Conservation (phyloP, 1,140 invertebrate species). For the Drosophila baimaii region DNA sequence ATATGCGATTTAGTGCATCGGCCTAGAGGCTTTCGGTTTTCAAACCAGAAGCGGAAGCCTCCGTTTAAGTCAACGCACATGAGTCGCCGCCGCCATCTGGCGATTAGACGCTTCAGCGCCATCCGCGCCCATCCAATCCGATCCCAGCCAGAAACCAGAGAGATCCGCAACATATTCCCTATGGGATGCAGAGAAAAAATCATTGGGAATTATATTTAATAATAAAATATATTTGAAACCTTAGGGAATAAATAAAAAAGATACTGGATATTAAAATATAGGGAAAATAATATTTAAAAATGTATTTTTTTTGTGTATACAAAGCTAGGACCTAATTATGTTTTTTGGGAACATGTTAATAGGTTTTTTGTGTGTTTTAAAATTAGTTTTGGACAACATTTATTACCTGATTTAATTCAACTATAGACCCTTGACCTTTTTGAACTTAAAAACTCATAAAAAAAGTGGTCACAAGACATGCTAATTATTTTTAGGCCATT, state of each 20-base stretch:
- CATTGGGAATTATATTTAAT: neutral
- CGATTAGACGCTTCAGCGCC: slow-evolving; percentile 56
- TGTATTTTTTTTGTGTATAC: too few relatives aligned
- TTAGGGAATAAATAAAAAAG: neutral
- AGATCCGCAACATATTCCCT: slow-evolving; percentile 22
- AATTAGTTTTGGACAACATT: neutral
- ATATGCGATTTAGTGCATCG: slow-evolving; percentile 51
- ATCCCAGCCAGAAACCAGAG: slow-evolving; percentile 27
- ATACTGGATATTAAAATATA: neutral
- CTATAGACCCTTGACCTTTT: neutral
- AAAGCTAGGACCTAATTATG: neutral
- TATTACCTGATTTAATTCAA: neutral
- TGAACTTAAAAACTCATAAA: neutral
- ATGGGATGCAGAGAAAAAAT: slow-evolving; percentile 3
- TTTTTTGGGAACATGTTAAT: too few relatives aligned
- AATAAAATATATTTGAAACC: neutral
- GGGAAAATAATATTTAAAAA: neutral
- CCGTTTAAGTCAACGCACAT: slow-evolving; percentile 42
- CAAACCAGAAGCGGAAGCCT: slow-evolving; percentile 65
- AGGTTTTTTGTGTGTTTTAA: neutral
- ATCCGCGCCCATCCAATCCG: slow-evolving; percentile 23
- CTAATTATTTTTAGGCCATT: neutral
- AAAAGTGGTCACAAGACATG: neutral
- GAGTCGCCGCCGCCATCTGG: slow-evolving; percentile 36
- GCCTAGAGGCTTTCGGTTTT: slow-evolving; percentile 57